Conservation (phyloP, 2,797 vertebrate genomes). For the Acrocephalus scirpaceus region DNA sequence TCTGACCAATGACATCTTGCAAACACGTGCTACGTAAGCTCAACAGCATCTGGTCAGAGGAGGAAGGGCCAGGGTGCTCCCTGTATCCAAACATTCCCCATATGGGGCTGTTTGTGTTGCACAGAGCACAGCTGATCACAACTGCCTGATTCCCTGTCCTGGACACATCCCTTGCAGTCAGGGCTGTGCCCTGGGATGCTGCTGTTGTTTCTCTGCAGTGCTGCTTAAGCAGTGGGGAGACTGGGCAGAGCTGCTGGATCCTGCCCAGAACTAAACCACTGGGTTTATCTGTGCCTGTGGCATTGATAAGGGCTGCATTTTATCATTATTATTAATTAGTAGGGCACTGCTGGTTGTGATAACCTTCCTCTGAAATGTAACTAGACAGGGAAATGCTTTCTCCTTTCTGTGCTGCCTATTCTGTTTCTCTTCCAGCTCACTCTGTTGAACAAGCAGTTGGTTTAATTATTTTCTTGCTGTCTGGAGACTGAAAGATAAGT, state of each 20-base stretch:
- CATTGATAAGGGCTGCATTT: background rate
- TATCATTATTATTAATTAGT: background rate
- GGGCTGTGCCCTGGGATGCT: background rate
- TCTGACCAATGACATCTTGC: background rate
- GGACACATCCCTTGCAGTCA: background rate
- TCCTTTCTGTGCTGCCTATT: background rate
- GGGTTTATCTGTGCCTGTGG: background rate
- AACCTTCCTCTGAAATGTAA: background rate
- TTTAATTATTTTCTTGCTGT: slow-evolving; percentile 29
- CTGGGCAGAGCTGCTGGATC: background rate
- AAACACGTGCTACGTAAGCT: slow-evolving; percentile 33
- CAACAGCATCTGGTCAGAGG: background rate
- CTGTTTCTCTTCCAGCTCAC: background rate
- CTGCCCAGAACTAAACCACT: background rate
- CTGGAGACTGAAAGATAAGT: background rate
- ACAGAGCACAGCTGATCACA: background rate
- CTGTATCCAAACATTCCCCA: background rate
- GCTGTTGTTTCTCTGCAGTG: accelerated
- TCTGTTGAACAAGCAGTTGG: background rate
- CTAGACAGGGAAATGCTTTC: background rate
- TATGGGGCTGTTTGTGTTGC: slow-evolving; percentile 22
- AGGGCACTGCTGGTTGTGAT: background rate
- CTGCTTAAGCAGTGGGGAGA: accelerated
- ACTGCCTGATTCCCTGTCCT: background rate
- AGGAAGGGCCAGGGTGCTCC: slow-evolving; percentile 26